Evolutionary conservation across 2,113 vertebrate genomes (phyloP), one percentile per base, ranked within the genome.

Genomic region (Ginglymostoma cirratum): DNA sequence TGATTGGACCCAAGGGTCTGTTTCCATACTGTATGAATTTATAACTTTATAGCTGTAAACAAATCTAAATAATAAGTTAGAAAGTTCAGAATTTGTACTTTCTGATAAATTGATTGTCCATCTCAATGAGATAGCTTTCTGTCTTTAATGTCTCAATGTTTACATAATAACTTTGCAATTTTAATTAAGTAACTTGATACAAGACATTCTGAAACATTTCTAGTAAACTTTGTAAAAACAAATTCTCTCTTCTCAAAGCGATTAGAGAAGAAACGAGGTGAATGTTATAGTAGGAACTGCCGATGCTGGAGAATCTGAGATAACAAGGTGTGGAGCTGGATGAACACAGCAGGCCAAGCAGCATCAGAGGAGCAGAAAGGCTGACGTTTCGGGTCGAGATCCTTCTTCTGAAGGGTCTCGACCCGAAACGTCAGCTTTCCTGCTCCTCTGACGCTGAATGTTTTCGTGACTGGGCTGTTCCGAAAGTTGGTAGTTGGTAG

Each of bases 401-500:
- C n/a, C n/a, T n/a, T n/a, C n/a, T n/a, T n/a, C n/a, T n/a, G n/a
- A n/a, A n/a, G n/a, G n/a, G n/a, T n/a, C n/a, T n/a, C n/a, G n/a
- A n/a, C n/a, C n/a, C n/a, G n/a, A n/a, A n/a, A n/a, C n/a, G n/a
- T n/a, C n/a, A n/a, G n/a, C n/a, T n/a, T n/a, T n/a, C n/a, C n/a
- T n/a, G n/a, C n/a, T n/a, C n/a, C n/a, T n/a, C n/a, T n/a, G n/a
- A n/a, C n/a, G n/a, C n/a, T 5, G 21, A 19, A 45, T 61, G 52
- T 30, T 90, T 65, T 1, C 1, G 87, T 90, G 27, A 90, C 66
- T 5, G 10, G 5, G 0, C 2, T 48, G 38, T 15, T 94, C 42
- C 93, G 70, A 4, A 27, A 70, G 93, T 17, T 94, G 93, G 93
- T 67, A 70, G 93, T 17, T 94, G 93, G 93, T 67, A 45, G 65